phyloP scores from a whole-genome alignment of 1,140 invertebrate species.

The Nephila pilipes region DNA sequence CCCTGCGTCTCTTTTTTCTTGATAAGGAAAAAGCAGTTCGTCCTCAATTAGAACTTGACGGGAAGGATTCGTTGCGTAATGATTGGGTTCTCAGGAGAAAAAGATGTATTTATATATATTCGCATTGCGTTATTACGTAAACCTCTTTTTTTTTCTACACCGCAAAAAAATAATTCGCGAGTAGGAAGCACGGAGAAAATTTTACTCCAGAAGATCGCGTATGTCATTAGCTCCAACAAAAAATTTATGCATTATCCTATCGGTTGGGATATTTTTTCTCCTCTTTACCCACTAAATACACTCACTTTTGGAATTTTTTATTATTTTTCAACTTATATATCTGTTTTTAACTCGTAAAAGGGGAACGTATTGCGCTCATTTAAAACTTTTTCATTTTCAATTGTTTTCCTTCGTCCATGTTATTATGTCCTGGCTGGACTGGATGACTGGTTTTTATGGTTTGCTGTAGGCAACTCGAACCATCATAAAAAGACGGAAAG shows the following conservation, averaged over 20 bases:
- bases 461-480: not conserved
- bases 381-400: constrained; percentile 60
- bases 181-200: not conserved
- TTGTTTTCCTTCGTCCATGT: constrained; percentile 42
- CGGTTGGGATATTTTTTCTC: constrained; percentile 23
- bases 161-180: constrained; percentile 21
- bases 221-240: constrained; percentile 51
- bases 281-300: constrained; percentile 16
- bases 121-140: constrained; percentile 50
- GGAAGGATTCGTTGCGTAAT: constrained; percentile 44
- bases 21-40: constrained; percentile 43
- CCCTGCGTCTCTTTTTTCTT: not conserved
- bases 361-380: constrained; percentile 45
- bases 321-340: constrained; percentile 54
- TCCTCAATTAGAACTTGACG: constrained; percentile 61
- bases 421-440: constrained; percentile 2
- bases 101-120: constrained; percentile 9
- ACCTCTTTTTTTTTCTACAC: constrained; percentile 1
- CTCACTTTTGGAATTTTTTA: not conserved
- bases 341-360: constrained; percentile 61
- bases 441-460: not conserved
- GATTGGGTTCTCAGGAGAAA: constrained; percentile 7
- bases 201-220: not conserved
- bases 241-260: constrained; percentile 55
- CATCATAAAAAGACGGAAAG: not conserved